phyloP scores from a whole-genome alignment of 2,113 vertebrate species.

The Cavia aperea region DNA sequence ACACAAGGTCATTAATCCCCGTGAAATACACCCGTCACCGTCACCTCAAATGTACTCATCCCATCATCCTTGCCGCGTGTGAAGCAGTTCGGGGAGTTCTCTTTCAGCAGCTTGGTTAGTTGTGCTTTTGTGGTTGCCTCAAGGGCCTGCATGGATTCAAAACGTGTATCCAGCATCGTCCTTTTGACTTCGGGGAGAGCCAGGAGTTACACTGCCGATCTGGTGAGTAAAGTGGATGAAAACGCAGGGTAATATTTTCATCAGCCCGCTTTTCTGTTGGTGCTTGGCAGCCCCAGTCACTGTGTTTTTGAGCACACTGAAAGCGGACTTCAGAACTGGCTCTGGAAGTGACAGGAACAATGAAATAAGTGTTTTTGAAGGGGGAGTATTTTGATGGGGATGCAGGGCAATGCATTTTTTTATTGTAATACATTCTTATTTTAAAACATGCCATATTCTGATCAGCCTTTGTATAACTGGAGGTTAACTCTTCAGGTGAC shows the following conservation, averaged over 20 bases:
- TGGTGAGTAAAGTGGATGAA: neutral
- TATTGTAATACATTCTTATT: neutral
- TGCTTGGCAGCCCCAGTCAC: neutral
- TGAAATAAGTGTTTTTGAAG: neutral
- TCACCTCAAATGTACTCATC: neutral
- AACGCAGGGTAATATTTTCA: neutral
- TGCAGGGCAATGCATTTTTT: neutral
- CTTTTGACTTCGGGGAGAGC: no score
- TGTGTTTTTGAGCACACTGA: neutral
- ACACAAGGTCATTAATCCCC: neutral
- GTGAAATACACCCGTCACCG: no score
- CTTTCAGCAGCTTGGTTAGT: neutral
- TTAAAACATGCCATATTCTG: neutral
- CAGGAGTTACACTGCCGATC: neutral
- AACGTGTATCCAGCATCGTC: no score
- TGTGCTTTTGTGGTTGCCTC: neutral
- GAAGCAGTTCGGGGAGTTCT: no score
- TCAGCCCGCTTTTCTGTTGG: neutral
- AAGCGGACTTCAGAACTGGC: neutral
- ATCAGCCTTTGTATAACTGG: neutral
- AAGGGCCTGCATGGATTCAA: neutral
- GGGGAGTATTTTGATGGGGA: neutral
- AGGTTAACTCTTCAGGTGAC: neutral
- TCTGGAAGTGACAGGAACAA: neutral
- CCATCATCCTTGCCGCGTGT: no score